Evolutionary conservation across 2,113 vertebrate species (phyloP), one percentile per base, ranked within the genome.

Genomic region (Crotalus horridus): DNA sequence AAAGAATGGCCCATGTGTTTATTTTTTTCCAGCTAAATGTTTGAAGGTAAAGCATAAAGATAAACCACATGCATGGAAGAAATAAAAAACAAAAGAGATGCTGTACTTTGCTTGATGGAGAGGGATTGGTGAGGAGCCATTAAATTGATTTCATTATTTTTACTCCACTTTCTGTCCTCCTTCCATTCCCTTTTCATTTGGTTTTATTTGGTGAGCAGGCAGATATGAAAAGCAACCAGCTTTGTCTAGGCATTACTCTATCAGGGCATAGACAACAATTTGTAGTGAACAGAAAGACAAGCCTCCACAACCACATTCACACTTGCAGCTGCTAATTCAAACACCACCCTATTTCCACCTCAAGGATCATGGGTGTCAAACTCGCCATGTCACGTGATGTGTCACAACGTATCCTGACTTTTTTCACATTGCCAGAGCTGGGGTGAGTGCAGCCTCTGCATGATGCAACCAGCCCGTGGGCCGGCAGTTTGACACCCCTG

Each of bases 11-110:
- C 91, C 48, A 21, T 7, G 69, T 81, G 17, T 81, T 81, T 81
- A 74, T 91, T 94, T 89, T 1, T 7, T 93, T 96, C 69, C 86
- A 43, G 59, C 15, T 90, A 43, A 69, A 39, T 87, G 24, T 55
- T 17, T 15, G 13, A 33, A 21, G 46, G 17, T 43, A 64, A 93
- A 91, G 87, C 55, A 91, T 48, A 54, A 91, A 90, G 24, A 91
- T 51, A 93, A 33, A 54, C 46, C 6, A n/a, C 58, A 39, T 39
- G 24, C 59, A 81, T 64, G 89, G 26, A 92, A 51, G 24, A n/a
- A 39, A 69, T 17, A 91, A 23, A 5, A 53, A 24, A 29, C 10
- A 13, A 69, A 92, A 54, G 17, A 6, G 2, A 53, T n/a, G 0
- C 3, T 33, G 48, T 33, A 26, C 26, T 48, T 29, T 23, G n/a